A percentile compares a stretch with the other conserved stretches of the same genome.
These are phyloP conservation scores for Euleptes europaea DNA, from an alignment of 2,113 vertebrate species.

Conservation along the genomic window DNA sequence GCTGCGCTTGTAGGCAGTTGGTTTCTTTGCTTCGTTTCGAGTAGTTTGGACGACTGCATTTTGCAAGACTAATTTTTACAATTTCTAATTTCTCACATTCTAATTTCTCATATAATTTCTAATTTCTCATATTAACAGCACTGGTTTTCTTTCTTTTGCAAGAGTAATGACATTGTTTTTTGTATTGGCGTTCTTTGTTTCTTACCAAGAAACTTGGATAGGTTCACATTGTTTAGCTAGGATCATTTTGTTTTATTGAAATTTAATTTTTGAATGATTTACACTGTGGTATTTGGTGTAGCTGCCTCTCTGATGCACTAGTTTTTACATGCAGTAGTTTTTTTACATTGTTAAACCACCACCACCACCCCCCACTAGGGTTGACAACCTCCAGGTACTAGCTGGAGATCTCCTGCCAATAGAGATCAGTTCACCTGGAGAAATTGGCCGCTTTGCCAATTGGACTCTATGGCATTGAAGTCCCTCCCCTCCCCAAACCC, in stretches of 20 bases:
- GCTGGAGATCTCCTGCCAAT: no score
- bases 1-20: background rate
- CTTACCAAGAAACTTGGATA: background rate
- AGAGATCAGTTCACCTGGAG: no score
- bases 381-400: no score
- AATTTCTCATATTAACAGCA: no score
- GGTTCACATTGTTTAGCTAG: background rate
- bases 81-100: no score
- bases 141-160: no score
- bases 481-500: no score
- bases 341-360: background rate
- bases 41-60: background rate
- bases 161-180: background rate
- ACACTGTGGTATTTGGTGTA: background rate
- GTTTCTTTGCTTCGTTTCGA: conserved; percentile 27
- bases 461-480: no score
- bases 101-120: no score
- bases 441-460: no score
- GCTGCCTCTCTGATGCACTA: background rate
- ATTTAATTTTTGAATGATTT: background rate
- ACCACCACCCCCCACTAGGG: no score
- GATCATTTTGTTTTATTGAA: background rate
- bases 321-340: background rate
- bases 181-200: background rate
- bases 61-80: no score